Evolutionary conservation across 2,888 invertebrate species (phyloP).

Genomic region (Caenorhabditis becei): DNA sequence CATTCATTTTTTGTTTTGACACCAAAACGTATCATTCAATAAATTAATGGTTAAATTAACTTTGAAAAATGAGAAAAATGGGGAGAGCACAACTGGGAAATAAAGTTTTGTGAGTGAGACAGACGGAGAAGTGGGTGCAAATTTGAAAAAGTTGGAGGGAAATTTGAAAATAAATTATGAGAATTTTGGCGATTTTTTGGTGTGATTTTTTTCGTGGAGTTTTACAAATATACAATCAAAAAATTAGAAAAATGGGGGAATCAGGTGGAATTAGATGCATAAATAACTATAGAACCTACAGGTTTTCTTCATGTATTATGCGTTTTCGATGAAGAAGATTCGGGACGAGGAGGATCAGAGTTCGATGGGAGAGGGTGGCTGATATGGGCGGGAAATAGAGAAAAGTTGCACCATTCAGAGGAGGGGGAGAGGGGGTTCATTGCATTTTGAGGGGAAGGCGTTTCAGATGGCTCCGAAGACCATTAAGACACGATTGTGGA

Average conservation of each 20-base stretch:
- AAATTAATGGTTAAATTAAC: constrained; percentile 19
- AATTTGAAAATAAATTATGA: constrained; percentile 1
- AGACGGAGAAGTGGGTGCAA: too few relatives aligned
- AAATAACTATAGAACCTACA: background rate
- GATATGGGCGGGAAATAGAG: constrained; percentile 15
- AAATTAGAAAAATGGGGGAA: background rate
- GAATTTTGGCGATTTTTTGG: constrained; percentile 17
- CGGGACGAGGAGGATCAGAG: constrained; percentile 29
- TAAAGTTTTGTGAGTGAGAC: constrained; percentile 11
- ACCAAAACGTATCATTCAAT: constrained; percentile 15
- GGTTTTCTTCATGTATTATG: constrained; percentile 1
- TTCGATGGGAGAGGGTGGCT: constrained; percentile 34
- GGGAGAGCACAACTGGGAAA: constrained; percentile 13
- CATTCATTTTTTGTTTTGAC: constrained; percentile 16
- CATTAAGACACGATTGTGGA: constrained; percentile 39
- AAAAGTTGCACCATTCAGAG: constrained; percentile 46
- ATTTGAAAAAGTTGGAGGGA: too few relatives aligned
- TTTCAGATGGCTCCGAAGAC: constrained; percentile 2
- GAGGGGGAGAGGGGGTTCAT: constrained; percentile 35
- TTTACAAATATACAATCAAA: constrained; percentile 34
- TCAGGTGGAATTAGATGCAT: background rate
- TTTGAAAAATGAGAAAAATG: constrained; percentile 2
- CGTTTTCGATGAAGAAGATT: constrained; percentile 8
- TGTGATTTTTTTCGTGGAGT: constrained; percentile 9
- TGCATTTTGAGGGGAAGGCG: constrained; percentile 1